These are phyloP conservation scores for Trachymyrmex septentrionalis DNA, from an alignment of 1,140 invertebrate species.

Conservation along the genomic window DNA sequence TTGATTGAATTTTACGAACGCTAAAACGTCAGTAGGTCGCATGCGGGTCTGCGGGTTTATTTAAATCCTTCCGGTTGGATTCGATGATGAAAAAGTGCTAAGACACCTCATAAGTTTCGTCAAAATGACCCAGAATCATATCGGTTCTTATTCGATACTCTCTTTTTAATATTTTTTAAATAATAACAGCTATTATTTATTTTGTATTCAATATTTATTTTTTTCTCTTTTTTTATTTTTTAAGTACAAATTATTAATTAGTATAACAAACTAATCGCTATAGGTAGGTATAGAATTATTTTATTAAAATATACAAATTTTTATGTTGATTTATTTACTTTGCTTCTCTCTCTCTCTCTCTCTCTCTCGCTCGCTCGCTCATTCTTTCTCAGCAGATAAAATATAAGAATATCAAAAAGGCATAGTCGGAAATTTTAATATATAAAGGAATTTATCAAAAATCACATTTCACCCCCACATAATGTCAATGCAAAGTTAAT, in stretches of 20 bases:
- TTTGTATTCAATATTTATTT: not conserved
- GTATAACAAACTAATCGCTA: not conserved
- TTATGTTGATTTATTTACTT: not conserved
- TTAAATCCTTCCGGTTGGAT: constrained; percentile 64
- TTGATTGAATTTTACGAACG: constrained; percentile 54
- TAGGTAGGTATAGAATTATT: not conserved
- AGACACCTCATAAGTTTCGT: not conserved
- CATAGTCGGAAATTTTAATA: not conserved
- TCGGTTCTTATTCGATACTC: not conserved
- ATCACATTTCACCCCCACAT: not conserved
- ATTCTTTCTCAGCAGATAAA: not conserved
- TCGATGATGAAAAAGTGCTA: constrained; percentile 8
- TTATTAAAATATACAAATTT: not conserved
- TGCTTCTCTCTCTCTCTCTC: not conserved
- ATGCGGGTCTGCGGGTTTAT: constrained; percentile 63
- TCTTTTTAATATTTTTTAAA: not conserved
- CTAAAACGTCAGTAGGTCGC: constrained; percentile 39
- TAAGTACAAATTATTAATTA: constrained; percentile 7
- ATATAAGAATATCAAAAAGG: not conserved
- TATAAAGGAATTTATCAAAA: not conserved
- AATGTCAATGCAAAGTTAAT: constrained; percentile 26
- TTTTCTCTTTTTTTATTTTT: not conserved
- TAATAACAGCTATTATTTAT: not conserved
- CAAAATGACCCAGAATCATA: constrained; percentile 14
- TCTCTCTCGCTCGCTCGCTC: not conserved